These are phyloP conservation scores for Pyxicephalus adspersus DNA, from an alignment of 2,113 vertebrate species.

Conservation along the genomic window DNA sequence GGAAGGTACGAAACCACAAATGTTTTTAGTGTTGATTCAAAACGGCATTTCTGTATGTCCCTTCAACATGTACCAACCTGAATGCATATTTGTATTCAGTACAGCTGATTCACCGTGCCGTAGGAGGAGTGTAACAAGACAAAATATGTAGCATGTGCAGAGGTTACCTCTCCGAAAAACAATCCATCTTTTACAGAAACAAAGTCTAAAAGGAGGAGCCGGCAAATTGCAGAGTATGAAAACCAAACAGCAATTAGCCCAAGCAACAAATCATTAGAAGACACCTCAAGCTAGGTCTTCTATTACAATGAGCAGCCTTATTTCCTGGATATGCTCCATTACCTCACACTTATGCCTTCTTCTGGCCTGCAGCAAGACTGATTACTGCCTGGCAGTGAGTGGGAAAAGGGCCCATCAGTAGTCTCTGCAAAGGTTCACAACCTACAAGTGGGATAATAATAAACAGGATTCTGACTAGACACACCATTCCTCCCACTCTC, in stretches of 20 bases:
- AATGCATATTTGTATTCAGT: too few species aligned
- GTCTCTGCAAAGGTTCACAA: neutral
- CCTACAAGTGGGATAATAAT: neutral
- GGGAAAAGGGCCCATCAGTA: neutral
- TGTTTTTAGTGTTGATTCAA: too few species aligned
- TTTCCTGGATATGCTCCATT: conserved; percentile 19
- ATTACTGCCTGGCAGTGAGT: neutral
- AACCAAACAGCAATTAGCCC: conserved; percentile 2
- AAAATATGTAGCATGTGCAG: too few species aligned
- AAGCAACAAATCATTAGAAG: neutral
- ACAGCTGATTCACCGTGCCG: too few species aligned
- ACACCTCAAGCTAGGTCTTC: neutral
- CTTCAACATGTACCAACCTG: too few species aligned
- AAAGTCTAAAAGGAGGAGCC: neutral
- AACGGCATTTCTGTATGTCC: too few species aligned
- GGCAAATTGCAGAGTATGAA: neutral
- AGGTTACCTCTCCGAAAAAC: too few species aligned
- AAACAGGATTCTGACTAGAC: conserved; percentile 6
- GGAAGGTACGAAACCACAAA: too few species aligned
- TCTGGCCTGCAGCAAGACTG: neutral
- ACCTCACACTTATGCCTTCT: conserved; percentile 5
- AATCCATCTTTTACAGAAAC: too few species aligned
- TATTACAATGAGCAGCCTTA: neutral
- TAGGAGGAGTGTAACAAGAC: too few species aligned
- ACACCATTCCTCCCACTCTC: neutral